Conservation (phyloP, 2,113 vertebrate species). For the Tragulus kanchil region DNA sequence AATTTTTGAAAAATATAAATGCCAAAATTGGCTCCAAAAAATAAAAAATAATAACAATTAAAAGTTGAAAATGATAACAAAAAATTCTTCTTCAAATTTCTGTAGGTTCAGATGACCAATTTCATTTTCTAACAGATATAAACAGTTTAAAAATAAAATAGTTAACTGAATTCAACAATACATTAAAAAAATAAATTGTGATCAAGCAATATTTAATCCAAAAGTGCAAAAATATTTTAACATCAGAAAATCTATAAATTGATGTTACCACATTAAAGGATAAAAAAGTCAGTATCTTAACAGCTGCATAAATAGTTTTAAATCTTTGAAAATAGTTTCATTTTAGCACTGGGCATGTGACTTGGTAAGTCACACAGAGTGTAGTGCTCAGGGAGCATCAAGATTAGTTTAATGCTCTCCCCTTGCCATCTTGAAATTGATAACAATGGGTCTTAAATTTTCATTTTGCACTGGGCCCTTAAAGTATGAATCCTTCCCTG, state of each 20-base stretch:
- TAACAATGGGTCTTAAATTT: not conserved
- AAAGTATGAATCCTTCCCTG: not conserved
- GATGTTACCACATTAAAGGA: conserved; percentile 17
- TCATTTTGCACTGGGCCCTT: not conserved
- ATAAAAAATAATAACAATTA: not conserved
- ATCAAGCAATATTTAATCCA: not conserved
- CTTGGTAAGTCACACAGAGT: no score
- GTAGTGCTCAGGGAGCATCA: not conserved
- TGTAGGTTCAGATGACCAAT: not conserved
- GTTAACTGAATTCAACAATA: not conserved
- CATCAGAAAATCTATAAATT: not conserved
- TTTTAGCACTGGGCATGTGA: no score
- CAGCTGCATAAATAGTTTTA: no score
- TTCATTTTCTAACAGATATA: conserved; percentile 23
- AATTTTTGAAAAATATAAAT: conserved; percentile 46
- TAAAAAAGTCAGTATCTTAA: conserved; percentile 12
- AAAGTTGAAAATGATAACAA: conserved; percentile 7
- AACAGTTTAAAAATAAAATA: conserved; percentile 4
- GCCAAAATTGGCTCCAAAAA: conserved; percentile 15
- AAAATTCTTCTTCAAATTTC: not conserved
- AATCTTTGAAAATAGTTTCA: no score
- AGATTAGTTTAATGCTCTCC: not conserved
- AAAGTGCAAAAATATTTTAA: not conserved
- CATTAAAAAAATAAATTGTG: conserved; percentile 8
- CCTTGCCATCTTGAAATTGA: not conserved